These are phyloP conservation scores for Catalaphyllia jardinei DNA, from an alignment of 64 coral and sea anemone species.

Conservation along the genomic window DNA sequence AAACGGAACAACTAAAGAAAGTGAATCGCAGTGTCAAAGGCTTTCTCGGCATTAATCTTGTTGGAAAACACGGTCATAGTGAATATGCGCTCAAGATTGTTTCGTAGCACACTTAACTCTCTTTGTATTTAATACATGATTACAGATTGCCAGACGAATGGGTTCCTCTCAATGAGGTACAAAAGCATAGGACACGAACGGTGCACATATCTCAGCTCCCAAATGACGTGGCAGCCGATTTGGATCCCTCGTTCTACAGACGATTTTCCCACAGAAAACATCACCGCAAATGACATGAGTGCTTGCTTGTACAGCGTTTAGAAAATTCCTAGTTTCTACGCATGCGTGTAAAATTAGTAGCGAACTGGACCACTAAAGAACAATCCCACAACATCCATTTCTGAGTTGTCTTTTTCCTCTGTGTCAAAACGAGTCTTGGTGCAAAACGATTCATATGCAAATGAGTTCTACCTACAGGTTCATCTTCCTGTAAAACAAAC, in stretches of 20 bases:
- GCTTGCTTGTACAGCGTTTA: neutral
- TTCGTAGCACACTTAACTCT: neutral
- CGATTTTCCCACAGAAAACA: conserved; percentile 88
- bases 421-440: too few relatives aligned
- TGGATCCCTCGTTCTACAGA: conserved; percentile 98
- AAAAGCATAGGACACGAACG: conserved; percentile 60
- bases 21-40: too few relatives aligned
- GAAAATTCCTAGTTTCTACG: neutral
- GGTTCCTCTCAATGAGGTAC: conserved; percentile 71
- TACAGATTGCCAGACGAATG: conserved; percentile 88
- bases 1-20: too few relatives aligned
- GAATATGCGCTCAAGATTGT: too few relatives aligned
- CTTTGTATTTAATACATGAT: neutral
- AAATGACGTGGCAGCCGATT: conserved; percentile 86
- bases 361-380: too few relatives aligned
- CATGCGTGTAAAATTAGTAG: neutral
- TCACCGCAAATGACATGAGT: conserved; percentile 71
- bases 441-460: too few relatives aligned
- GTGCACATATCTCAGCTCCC: conserved; percentile 89
- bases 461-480: too few relatives aligned
- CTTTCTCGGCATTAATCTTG: too few relatives aligned
- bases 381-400: too few relatives aligned
- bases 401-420: too few relatives aligned
- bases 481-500: too few relatives aligned
- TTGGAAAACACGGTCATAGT: too few relatives aligned